Conservation (phyloP, 2,888 invertebrate species). For the Arctia plantaginis region DNA sequence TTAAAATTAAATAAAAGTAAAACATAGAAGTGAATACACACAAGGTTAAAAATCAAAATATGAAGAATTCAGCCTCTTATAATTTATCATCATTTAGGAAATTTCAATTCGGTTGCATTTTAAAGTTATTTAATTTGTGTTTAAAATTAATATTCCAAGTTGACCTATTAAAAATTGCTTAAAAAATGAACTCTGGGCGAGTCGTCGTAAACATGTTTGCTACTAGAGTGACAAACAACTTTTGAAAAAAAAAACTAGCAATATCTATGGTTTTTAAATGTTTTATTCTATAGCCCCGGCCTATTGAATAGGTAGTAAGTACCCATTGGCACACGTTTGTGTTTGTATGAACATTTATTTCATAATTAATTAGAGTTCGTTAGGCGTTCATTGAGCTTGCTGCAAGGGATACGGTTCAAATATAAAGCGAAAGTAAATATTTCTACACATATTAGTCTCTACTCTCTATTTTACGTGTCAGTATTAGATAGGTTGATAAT, state of each 20-base stretch:
- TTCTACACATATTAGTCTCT: background rate
- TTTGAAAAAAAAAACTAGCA: background rate
- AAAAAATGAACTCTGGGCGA: background rate
- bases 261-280: background rate
- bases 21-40: no score
- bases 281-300: background rate
- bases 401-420: slow-evolving; percentile 47
- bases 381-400: slow-evolving; percentile 71
- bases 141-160: background rate
- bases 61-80: no score
- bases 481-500: background rate
- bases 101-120: no score
- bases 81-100: no score
- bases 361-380: slow-evolving; percentile 79
- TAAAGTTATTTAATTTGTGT: no score
- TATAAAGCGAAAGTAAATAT: slow-evolving; percentile 16
- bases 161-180: background rate
- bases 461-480: background rate
- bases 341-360: slow-evolving; percentile 36
- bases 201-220: background rate
- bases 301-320: slow-evolving; percentile 9
- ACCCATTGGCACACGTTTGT: slow-evolving; percentile 27
- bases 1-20: no score
- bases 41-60: no score
- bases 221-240: background rate